Conservation (phyloP, 2,797 vertebrate genomes). For the Rhynchonycteris naso region DNA sequence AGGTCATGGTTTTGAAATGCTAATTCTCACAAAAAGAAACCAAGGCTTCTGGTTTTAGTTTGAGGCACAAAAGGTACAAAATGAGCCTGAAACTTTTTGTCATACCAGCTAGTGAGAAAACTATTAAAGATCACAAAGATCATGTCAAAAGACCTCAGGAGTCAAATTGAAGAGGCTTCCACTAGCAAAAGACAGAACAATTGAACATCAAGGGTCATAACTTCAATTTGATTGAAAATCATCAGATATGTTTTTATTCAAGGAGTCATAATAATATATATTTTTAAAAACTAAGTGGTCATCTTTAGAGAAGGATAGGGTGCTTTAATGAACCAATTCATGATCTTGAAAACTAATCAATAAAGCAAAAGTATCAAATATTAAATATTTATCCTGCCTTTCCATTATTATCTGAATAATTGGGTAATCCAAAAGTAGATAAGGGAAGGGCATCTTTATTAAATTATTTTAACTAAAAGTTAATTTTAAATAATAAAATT, state of each 20-base stretch:
- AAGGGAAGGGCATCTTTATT: not conserved
- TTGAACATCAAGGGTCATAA: not conserved
- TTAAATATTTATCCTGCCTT: not conserved
- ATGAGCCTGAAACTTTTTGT: not conserved
- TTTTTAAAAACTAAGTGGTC: not conserved
- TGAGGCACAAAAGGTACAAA: not conserved
- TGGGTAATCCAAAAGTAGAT: not conserved
- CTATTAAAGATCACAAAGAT: not conserved
- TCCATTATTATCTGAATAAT: not conserved
- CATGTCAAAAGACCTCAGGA: not conserved
- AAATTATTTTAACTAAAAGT: not conserved
- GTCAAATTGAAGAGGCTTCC: not conserved
- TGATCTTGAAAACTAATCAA: conserved; percentile 11
- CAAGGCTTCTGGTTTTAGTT: not conserved
- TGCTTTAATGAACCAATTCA: not conserved
- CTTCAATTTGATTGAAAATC: not conserved
- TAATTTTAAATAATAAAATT: not conserved
- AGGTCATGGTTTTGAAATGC: not conserved
- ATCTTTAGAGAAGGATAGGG: not conserved
- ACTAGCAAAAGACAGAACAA: not conserved
- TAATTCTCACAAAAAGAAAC: not conserved
- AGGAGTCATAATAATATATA: not conserved
- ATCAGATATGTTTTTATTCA: not conserved
- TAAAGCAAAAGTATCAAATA: not conserved
- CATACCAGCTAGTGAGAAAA: not conserved